phyloP scores from a whole-genome alignment of 2,888 invertebrate genomes.

The Hydrotaea cyrtoneurina region DNA sequence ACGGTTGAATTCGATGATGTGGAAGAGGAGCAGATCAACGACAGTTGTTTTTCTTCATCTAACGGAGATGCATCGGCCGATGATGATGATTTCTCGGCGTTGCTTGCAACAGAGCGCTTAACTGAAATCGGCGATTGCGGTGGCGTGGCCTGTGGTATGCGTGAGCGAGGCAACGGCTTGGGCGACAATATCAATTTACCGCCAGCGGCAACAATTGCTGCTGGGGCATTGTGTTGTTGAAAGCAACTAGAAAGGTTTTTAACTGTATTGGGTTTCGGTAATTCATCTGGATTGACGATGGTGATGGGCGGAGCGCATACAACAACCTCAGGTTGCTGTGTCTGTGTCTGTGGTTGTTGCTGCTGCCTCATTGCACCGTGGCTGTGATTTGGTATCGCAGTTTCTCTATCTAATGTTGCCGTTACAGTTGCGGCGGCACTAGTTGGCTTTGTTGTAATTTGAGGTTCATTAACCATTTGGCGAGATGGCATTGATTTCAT shows the following conservation, averaged over 20 bases:
- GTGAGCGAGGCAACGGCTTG: conserved; percentile 71
- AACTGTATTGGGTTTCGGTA: conserved; percentile 77
- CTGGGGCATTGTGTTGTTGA: conserved; percentile 56
- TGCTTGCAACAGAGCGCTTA: conserved; percentile 51
- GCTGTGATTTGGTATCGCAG: conserved; percentile 32
- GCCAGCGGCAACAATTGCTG: conserved; percentile 37
- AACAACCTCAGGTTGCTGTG: conserved; percentile 71
- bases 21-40: conserved; percentile 41
- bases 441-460: conserved; percentile 13
- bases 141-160: conserved; percentile 75
- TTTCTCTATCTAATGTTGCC: conserved; percentile 41
- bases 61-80: neutral
- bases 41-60: conserved; percentile 51
- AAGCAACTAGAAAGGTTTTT: conserved; percentile 76
- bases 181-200: conserved; percentile 49
- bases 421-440: neutral
- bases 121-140: conserved; percentile 72
- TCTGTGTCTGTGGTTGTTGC: conserved; percentile 52
- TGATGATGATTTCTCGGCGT: neutral
- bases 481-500: conserved; percentile 82
- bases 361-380: conserved; percentile 43
- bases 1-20: conserved; percentile 31
- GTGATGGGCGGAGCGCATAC: conserved; percentile 76
- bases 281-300: conserved; percentile 75
- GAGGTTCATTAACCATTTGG: conserved; percentile 62